A percentile compares a stretch with the other conserved stretches of the same genome.
These are phyloP conservation scores for Lagocephalus sceleratus DNA, from an alignment of 2,797 vertebrate species.

Conservation along the genomic window DNA sequence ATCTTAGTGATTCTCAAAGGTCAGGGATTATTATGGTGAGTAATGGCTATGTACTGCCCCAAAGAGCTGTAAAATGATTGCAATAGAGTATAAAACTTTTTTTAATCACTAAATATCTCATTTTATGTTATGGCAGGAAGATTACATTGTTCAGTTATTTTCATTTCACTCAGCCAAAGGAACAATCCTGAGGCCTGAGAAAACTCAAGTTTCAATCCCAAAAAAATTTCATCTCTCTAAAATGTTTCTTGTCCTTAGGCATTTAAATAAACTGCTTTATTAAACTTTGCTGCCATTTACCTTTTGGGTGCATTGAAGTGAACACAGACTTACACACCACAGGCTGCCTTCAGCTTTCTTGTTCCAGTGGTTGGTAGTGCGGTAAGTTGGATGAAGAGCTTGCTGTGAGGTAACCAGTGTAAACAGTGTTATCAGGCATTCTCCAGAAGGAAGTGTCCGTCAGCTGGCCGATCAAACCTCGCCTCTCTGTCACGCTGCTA, in stretches of 20 bases:
- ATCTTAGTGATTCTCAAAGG: not conserved
- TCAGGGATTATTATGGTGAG: not conserved
- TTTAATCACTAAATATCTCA: not conserved
- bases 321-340: slow-evolving; percentile 1
- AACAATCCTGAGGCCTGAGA: slow-evolving; percentile 26
- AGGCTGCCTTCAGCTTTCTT: not conserved
- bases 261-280: slow-evolving; percentile 16
- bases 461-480: slow-evolving; percentile 49
- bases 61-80: not conserved
- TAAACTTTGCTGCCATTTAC: slow-evolving; percentile 7
- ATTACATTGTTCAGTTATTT: slow-evolving; percentile 5
- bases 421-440: slow-evolving; percentile 68
- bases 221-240: slow-evolving; percentile 15
- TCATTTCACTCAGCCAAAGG: slow-evolving; percentile 23
- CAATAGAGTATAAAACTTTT: not conserved
- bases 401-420: slow-evolving; percentile 40
- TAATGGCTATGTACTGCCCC: not conserved
- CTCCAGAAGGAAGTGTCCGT: slow-evolving; percentile 70
- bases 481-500: slow-evolving; percentile 27
- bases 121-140: slow-evolving; percentile 4
- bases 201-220: slow-evolving; percentile 11
- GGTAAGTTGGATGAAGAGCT: slow-evolving; percentile 26
- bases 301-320: slow-evolving; percentile 4
- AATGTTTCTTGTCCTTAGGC: slow-evolving; percentile 2
- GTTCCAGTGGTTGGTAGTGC: slow-evolving; percentile 6